Base-by-base conservation (phyloP, 2,113 vertebrate species). In the Octodon degus region DNA sequence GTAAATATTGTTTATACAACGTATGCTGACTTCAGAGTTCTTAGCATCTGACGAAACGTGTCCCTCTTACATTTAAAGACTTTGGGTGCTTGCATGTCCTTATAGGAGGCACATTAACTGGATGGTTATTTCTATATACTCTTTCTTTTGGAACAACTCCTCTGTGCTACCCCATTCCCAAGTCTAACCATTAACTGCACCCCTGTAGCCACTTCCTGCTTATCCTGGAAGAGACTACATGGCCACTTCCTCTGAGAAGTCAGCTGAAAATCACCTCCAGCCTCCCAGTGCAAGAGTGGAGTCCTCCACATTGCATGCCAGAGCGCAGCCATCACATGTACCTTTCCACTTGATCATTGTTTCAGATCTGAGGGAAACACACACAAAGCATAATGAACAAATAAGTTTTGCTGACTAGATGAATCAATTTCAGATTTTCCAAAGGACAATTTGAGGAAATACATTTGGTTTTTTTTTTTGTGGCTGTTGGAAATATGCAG, bases 401-500 rank as follows among this genome's bases (percentile, higher is more conserved):
- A n/a, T n/a, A 37, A 1, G 7, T 70, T 89, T 80, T 70, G 47
- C 94, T 84, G 84, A 55, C 40, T 32, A 13, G 83, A 92, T 37
- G 43, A 88, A 76, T 72, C 22, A 27, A 72, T 72, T 88, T 82
- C 34, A 65, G 65, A 72, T 89, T 90, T 72, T 62, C 62, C 40
- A 25, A 90, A 2, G 83, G 91, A 68, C 24, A 16, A 92, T 94
- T 94, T 63, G 70, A 60, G 85, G 70, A 95, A 95, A 85, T 65
- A 47, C 14, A 65, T 67, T 85, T n/a, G n/a, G n/a, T n/a, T n/a
- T n/a, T n/a, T 50, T 40, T 65, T 79, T 77, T 37, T 34, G 53
- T 90, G 72, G 14, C 72, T 60, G 3, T 27, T 55, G 50, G 90
- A 83, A 86, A 65, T 50, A 60, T 32, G 27, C 10, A 68, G 74